Conservation (phyloP, 2,888 invertebrate species). For the Calameuta filiformis region DNA sequence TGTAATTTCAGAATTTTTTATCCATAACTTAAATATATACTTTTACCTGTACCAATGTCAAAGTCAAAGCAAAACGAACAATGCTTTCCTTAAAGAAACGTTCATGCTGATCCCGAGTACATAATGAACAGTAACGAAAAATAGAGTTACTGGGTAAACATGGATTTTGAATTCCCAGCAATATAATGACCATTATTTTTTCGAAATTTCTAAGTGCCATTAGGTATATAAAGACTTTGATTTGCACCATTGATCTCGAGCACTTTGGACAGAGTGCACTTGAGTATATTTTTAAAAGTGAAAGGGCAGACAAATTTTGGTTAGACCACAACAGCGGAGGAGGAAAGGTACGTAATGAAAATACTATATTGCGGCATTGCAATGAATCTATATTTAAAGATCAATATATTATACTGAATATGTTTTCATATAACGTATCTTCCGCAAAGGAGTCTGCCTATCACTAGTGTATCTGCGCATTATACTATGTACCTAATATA, state of each 20-base stretch:
- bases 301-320: background rate
- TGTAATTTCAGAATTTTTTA: background rate
- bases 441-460: background rate
- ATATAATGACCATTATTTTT: background rate
- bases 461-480: background rate
- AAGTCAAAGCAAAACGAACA: background rate
- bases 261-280: background rate
- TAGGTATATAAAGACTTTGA: background rate
- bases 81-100: background rate
- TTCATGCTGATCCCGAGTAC: background rate
- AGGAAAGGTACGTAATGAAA: background rate
- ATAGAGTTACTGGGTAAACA: background rate
- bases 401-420: background rate
- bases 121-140: background rate
- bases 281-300: background rate
- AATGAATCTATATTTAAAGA: background rate
- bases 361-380: background rate
- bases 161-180: background rate
- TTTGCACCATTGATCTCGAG: background rate
- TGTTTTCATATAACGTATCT: background rate
- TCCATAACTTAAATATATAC: background rate
- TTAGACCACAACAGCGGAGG: background rate
- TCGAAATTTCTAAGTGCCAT: background rate
- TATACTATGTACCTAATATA: background rate
- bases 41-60: background rate